Conservation (phyloP, 2,113 vertebrate species). For the Myrmecophaga tridactyla region DNA sequence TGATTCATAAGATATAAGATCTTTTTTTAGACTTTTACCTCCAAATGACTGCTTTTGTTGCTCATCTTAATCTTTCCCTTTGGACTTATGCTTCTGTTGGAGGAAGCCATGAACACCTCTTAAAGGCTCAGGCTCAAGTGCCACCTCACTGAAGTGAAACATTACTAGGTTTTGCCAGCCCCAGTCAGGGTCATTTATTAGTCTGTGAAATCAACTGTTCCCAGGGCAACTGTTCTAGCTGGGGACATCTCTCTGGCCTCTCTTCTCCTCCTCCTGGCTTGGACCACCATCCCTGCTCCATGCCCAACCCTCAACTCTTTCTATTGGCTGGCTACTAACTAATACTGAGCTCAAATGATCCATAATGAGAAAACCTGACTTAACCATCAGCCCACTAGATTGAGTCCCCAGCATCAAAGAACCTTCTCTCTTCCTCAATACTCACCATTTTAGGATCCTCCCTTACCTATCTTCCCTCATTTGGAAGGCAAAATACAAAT, state of each 20-base stretch:
- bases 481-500: background rate
- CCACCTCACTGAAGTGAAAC: background rate
- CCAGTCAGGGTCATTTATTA: background rate
- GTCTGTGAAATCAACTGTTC: background rate
- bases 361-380: background rate
- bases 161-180: background rate
- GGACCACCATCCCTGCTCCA: background rate
- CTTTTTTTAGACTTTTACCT: background rate
- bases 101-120: background rate
- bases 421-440: background rate
- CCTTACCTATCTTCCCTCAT: background rate
- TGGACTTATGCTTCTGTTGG: background rate
- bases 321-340: too few relatives aligned
- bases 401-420: background rate
- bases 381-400: background rate
- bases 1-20: background rate
- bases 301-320: background rate
- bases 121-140: background rate
- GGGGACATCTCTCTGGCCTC: background rate
- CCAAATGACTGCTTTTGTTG: background rate
- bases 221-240: background rate
- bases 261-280: background rate
- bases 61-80: background rate
- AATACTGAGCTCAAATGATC: background rate
- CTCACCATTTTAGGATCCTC: background rate